Base-by-base conservation (phyloP, 1,140 invertebrate genomes). In the Stegodyphus mimosarum region DNA sequence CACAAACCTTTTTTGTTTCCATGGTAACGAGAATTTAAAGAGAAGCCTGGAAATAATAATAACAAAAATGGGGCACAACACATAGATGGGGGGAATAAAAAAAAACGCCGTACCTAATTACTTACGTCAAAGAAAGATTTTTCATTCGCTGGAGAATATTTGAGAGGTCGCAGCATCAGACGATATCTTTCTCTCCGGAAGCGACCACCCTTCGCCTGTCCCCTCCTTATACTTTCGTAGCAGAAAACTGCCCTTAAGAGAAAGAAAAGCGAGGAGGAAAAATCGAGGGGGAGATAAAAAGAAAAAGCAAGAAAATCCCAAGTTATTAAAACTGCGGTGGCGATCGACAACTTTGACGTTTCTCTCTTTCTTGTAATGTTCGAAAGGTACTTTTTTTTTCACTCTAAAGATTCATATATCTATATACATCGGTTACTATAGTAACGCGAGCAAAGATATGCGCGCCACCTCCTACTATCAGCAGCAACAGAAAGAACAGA, bases 61-160 rank as follows among this genome's bases (percentile, higher is more conserved):
- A 60, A 75, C 11, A 75, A 60, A 55, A 60, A 60, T 17, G 52
- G 55, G n/a, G 18, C 11, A 60, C n/a, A 75, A 75, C n/a, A 55
- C 7, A 55, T 15, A 74, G 15, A 60, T 7, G 55, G 55, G 33
- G 55, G 52, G 53, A 52, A 69, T 51, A 70, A 79, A 69, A 49
- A 55, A 60, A 79, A 9, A 75, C 49, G 11, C 51, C 49, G 70
- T 71, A 80, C 79, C 79, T 83, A 83, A 83, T 83, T 83, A 83
- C 79, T 83, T 83, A 73, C 79, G 79, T 74, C 79, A 83, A 66
- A 83, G 79, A 83, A 83, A 83, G 79, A 83, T 83, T 83, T 83
- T 73, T 83, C 79, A 83, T 83, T 83, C 79, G 71, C n/a, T 79
- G 66, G 64, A 73, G 79, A 83, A 71, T 83, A 73, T 73, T 83